Evolutionary conservation across 2,113 vertebrate genomes (phyloP).

Genomic region (Mormyrus lacerda): DNA sequence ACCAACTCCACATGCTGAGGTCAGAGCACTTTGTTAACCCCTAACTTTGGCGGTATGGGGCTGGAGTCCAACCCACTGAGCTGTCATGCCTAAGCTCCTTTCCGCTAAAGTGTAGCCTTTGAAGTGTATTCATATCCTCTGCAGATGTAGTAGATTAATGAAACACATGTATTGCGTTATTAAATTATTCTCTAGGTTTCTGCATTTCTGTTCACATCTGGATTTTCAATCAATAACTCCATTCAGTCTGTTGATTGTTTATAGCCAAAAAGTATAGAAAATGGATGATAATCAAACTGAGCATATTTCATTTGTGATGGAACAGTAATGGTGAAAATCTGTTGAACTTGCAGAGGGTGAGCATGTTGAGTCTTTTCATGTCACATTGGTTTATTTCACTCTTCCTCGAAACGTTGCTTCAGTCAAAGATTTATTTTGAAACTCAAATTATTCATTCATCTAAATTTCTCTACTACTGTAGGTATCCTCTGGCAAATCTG

Average conservation of each 20-base stretch:
- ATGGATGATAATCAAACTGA: background rate
- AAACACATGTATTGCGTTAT: background rate
- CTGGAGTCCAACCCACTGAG: background rate
- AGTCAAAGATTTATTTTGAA: background rate
- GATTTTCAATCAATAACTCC: background rate
- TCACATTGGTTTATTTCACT: background rate
- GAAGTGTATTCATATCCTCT: background rate
- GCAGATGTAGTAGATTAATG: background rate
- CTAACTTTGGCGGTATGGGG: background rate
- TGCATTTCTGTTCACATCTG: background rate
- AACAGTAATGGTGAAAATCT: background rate
- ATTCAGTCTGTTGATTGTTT: background rate
- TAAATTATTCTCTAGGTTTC: background rate
- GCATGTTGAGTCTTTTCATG: background rate
- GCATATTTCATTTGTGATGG: background rate
- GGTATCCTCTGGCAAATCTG: background rate
- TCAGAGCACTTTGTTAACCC: background rate
- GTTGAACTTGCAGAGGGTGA: too few species aligned
- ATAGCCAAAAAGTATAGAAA: background rate
- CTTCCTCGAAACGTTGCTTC: background rate
- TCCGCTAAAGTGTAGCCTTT: background rate
- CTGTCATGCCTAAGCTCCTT: background rate
- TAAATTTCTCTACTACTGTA: background rate
- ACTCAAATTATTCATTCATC: background rate
- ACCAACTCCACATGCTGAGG: background rate